phyloP scores from a whole-genome alignment of 2,797 vertebrate species.

The Harpagifer antarcticus region DNA sequence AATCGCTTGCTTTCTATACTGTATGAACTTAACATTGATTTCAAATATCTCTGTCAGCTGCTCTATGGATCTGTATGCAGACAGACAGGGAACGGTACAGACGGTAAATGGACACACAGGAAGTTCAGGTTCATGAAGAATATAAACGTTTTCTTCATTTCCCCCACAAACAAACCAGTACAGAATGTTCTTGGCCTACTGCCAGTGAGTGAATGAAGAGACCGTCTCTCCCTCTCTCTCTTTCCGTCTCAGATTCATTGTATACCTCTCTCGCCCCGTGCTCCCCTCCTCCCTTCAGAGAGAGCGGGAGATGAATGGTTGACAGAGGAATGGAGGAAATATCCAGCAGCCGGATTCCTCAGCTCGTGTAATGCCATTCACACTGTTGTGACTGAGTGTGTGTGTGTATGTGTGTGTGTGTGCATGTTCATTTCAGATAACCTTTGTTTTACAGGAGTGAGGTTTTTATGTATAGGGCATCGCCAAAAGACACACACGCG shows the following conservation, averaged over 20 bases:
- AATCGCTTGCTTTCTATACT: too few relatives aligned
- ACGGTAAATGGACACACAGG: conserved; percentile 55
- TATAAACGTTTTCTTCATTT: conserved; percentile 77
- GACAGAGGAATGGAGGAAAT: conserved; percentile 76
- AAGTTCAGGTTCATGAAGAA: conserved; percentile 69
- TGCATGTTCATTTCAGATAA: conserved; percentile 16
- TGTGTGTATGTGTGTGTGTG: neutral
- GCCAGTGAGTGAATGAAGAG: conserved; percentile 72
- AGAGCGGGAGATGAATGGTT: conserved; percentile 68
- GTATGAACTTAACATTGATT: too few relatives aligned
- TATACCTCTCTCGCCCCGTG: conserved; percentile 35
- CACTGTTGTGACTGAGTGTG: conserved; percentile 47
- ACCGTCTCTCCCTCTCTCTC: conserved; percentile 40
- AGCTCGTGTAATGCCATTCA: conserved; percentile 59
- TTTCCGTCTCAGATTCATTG: conserved; percentile 33
- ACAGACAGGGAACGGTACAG: conserved; percentile 40
- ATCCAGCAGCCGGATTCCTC: conserved; percentile 71
- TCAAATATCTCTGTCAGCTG: too few relatives aligned
- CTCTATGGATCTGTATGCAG: conserved; percentile 5
- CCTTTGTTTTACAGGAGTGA: conserved; percentile 9
- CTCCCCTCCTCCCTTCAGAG: conserved; percentile 44
- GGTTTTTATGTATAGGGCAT: neutral
- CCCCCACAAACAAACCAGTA: conserved; percentile 81
- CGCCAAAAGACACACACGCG: neutral
- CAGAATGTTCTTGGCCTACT: conserved; percentile 88